Evolutionary conservation across 2,888 invertebrate genomes (phyloP).

Genomic region (Erebia ligea): DNA sequence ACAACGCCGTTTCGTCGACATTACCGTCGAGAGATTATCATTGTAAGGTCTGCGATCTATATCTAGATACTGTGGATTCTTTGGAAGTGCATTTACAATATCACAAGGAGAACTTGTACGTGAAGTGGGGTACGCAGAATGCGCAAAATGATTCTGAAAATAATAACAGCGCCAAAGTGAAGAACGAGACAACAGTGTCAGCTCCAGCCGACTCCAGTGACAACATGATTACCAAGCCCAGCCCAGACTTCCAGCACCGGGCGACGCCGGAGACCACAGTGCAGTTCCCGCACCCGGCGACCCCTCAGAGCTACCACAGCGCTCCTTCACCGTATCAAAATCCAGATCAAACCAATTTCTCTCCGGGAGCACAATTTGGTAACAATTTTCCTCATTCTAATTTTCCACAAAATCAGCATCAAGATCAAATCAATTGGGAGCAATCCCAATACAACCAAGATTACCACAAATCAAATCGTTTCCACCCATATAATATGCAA

Average conservation of each 20-base stretch:
- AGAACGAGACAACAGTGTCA: constrained; percentile 83
- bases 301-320: constrained; percentile 86
- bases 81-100: constrained; percentile 91
- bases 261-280: constrained; percentile 83
- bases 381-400: constrained; percentile 77
- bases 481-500: constrained; percentile 80
- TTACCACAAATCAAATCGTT: constrained; percentile 72
- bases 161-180: constrained; percentile 86
- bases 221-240: constrained; percentile 84
- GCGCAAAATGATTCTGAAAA: constrained; percentile 85
- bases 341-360: constrained; percentile 83
- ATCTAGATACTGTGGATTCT: constrained; percentile 89
- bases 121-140: constrained; percentile 87
- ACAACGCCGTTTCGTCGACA: constrained; percentile 79
- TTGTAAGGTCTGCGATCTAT: constrained; percentile 90
- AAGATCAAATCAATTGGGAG: constrained; percentile 78
- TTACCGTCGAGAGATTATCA: constrained; percentile 85
- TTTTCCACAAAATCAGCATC: constrained; percentile 77
- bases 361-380: constrained; percentile 80
- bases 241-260: constrained; percentile 83
- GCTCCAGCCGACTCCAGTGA: constrained; percentile 91
- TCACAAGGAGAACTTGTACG: constrained; percentile 89
- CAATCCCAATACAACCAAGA: constrained; percentile 76
- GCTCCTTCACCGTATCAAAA: constrained; percentile 87
- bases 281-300: constrained; percentile 85